Percentiles rank a stretch among this genome's conserved stretches.
Conservation (phyloP, 64 coral and sea anemone species). For the Astreopora myriophthalma region DNA sequence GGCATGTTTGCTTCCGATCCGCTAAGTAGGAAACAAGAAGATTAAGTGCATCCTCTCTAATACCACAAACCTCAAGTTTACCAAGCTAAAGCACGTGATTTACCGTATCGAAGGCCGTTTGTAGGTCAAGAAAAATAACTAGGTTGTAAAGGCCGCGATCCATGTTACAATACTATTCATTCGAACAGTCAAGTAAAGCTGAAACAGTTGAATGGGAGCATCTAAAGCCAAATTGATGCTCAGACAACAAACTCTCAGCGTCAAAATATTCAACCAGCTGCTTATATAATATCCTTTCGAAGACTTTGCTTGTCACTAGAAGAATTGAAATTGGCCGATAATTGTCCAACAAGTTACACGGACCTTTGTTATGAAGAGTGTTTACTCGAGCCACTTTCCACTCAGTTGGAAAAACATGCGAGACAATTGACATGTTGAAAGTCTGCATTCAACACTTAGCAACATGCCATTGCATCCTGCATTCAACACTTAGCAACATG, state of each 20-base stretch:
- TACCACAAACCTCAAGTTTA: not conserved
- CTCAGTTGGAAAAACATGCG: not conserved
- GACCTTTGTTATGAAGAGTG: constrained; percentile 9
- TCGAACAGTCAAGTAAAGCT: constrained; percentile 15
- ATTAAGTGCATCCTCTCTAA: not conserved
- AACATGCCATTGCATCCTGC: too few relatives aligned
- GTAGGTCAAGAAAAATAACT: constrained; percentile 30
- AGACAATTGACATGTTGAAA: not conserved
- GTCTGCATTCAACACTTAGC: not conserved
- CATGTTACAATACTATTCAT: constrained; percentile 13
- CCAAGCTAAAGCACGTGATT: not conserved
- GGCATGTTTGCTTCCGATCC: constrained; percentile 3
- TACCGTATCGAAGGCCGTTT: constrained; percentile 35
- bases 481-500: too few relatives aligned
- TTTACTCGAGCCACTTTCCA: not conserved
- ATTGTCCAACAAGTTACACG: not conserved
- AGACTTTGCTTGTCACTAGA: not conserved
- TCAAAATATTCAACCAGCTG: constrained; percentile 1
- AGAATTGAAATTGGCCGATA: constrained; percentile 15
- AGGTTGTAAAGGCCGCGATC: constrained; percentile 4
- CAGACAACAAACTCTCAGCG: not conserved
- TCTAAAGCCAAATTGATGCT: constrained; percentile 37
- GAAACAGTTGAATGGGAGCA: not conserved
- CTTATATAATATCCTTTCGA: not conserved
- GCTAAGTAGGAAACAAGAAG: not conserved